Evolutionary conservation across 1,140 invertebrate species (phyloP), one percentile per base, ranked within the genome.

Genomic region (Fragariocoptes setiger): DNA sequence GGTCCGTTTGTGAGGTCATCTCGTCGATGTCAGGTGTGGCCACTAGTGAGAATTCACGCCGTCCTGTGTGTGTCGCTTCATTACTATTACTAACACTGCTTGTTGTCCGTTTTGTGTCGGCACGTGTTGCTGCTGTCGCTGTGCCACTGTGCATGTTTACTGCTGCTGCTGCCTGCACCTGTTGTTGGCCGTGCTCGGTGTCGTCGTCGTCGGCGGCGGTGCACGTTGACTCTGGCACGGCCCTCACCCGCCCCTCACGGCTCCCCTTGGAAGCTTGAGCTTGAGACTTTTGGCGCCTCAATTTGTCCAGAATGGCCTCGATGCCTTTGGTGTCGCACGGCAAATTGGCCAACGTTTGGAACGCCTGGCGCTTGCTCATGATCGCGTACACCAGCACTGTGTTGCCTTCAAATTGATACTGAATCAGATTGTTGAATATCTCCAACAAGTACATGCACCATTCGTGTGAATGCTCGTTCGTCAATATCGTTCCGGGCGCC

Each of bases 341-440:
- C 42, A 99, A 60, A 63, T 92, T 97, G 13, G 85, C 82, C 46
- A 99, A 62, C 42, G 77, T 69, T 61, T 97, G 86, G 60, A 99
- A 99, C 38, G 95, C 82, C 55, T 85, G 76, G 19, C 90, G 65
- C 56, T 99, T 97, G 35, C 88, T 67, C 50, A 99, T 97, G 45
- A 99, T 95, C 3, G 86, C 95, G 59, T 99, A 99, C 19, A 97
- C 80, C 44, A 97, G 63, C 66, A 94, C 95, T 15, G 83, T 83
- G 57, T 99, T 97, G 0, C 88, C 90, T 64, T 99, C 92, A 62
- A 99, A 99, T 57, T 99, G 92, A 58, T 99, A 99, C 62, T 97
- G 90, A 50, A 99, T 95, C 48, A 99, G 92, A 55, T 99, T 99
- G 57, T 99, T 99, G 58, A 99, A 95, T 51, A 95, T 88, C 65